Conservation (phyloP, 2,888 invertebrate species). For the Clanis bilineata region DNA sequence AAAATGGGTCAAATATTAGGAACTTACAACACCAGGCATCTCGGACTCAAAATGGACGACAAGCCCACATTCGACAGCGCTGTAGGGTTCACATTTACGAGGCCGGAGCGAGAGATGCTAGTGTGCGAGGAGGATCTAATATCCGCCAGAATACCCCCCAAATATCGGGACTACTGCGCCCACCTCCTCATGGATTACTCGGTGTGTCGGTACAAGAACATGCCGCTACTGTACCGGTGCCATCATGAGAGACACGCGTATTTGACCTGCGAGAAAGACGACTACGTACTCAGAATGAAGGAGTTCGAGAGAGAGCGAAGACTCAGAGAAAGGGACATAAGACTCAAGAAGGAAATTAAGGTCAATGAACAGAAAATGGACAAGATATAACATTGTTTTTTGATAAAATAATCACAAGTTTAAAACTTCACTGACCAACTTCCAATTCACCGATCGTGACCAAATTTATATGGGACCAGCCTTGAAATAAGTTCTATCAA, state of each 20-base stretch:
- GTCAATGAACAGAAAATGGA: not conserved
- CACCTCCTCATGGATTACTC: conserved; percentile 86
- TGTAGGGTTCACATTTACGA: conserved; percentile 85
- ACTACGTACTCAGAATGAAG: conserved; percentile 84
- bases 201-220: conserved; percentile 86
- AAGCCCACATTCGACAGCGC: conserved; percentile 85
- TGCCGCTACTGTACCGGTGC: conserved; percentile 86
- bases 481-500: too few species aligned
- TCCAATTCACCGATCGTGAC: too few species aligned
- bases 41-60: conserved; percentile 54
- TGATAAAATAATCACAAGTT: too few species aligned
- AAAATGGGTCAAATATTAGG: conserved; percentile 61
- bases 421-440: too few species aligned
- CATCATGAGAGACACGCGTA: conserved; percentile 87
- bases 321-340: conserved; percentile 53
- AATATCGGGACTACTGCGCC: conserved; percentile 91
- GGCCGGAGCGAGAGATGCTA: conserved; percentile 87
- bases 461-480: too few species aligned
- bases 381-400: too few species aligned
- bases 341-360: conserved; percentile 29
- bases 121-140: conserved; percentile 87
- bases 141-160: conserved; percentile 86
- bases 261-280: conserved; percentile 88
- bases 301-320: conserved; percentile 69
- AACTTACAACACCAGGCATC: conserved; percentile 37